Conservation (phyloP, 2,113 vertebrate species). For the Podiceps cristatus region DNA sequence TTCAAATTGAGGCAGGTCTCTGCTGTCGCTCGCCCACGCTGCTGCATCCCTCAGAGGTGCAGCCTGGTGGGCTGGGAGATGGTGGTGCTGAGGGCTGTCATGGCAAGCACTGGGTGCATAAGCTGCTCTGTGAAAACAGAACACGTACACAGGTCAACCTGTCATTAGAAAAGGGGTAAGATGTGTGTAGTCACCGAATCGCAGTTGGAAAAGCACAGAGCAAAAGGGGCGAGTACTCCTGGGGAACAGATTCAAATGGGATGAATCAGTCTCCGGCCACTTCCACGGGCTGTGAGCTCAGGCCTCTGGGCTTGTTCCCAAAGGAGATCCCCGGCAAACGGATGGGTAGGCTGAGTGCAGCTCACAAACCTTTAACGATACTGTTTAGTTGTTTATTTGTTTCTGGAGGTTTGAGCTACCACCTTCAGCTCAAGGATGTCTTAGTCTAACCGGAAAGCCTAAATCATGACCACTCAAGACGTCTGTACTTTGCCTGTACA, state of each 20-base stretch:
- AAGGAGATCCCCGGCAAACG: not conserved
- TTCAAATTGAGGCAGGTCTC: not conserved
- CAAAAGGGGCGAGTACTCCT: not conserved
- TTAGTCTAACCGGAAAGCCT: too few relatives aligned
- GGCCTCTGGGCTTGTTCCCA: not conserved
- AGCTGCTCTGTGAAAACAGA: not conserved
- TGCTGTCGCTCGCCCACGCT: not conserved
- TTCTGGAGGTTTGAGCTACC: not conserved
- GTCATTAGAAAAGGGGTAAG: not conserved
- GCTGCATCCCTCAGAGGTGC: not conserved
- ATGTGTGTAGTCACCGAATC: not conserved
- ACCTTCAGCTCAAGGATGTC: not conserved
- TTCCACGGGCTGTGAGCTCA: not conserved
- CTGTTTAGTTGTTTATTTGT: not conserved
- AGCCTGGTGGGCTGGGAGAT: not conserved
- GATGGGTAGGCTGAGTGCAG: not conserved
- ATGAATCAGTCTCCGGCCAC: not conserved
- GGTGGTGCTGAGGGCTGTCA: not conserved
- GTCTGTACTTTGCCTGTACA: fast-evolving
- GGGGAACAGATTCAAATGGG: not conserved
- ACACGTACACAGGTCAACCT: not conserved
- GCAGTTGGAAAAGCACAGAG: not conserved
- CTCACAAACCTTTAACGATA: not conserved
- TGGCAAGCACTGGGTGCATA: not conserved
- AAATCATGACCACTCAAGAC: fast-evolving